phyloP scores from a whole-genome alignment of 1,140 invertebrate genomes.

The Riptortus pedestris region DNA sequence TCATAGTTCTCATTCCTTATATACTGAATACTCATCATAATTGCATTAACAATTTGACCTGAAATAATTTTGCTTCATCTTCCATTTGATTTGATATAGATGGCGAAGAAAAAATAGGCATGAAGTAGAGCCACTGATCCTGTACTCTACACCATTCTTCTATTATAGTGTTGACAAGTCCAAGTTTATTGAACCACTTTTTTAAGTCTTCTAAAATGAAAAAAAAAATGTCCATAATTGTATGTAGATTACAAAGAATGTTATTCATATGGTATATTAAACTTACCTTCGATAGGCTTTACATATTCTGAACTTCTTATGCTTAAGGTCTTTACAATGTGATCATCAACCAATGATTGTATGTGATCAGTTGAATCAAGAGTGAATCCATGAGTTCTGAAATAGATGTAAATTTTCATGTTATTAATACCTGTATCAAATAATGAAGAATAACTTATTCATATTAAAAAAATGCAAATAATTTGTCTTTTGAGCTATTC shows the following conservation, averaged over 20 bases:
- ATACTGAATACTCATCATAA: no score
- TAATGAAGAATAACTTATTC: no score
- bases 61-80: constrained; percentile 71
- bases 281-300: constrained; percentile 64
- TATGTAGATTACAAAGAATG: neutral
- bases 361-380: constrained; percentile 74
- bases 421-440: no score
- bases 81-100: constrained; percentile 90
- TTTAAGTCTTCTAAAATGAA: constrained; percentile 48
- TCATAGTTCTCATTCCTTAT: no score
- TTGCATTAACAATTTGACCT: no score
- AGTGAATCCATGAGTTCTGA: neutral
- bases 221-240: neutral
- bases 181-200: constrained; percentile 71
- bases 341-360: constrained; percentile 75
- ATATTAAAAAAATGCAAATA: no score
- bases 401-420: neutral
- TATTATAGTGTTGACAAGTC: constrained; percentile 64
- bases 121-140: constrained; percentile 79
- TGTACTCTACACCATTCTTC: constrained; percentile 84
- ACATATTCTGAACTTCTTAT: constrained; percentile 88
- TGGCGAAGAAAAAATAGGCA: constrained; percentile 87
- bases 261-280: neutral
- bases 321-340: constrained; percentile 75
- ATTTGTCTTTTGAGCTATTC: no score